Percentiles rank a stretch among this genome's conserved stretches.
phyloP scores from a whole-genome alignment of 2,113 vertebrate genomes.

The Nesogale talazaci region DNA sequence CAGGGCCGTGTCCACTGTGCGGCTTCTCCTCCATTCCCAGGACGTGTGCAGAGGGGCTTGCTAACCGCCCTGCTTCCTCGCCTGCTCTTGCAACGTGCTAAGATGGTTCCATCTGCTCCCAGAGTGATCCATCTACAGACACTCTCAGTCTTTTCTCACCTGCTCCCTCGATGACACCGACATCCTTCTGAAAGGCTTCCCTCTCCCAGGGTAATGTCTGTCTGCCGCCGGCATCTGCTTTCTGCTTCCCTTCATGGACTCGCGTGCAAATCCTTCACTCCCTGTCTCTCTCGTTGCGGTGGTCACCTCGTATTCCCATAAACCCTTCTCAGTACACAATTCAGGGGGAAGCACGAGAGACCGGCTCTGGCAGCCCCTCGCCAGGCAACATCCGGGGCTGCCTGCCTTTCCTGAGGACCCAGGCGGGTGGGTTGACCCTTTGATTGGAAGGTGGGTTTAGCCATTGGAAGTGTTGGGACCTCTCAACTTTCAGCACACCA shows the following conservation, averaged over 20 bases:
- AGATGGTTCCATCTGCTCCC: slow-evolving; percentile 52
- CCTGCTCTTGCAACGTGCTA: slow-evolving; percentile 51
- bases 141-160: slow-evolving; percentile 43
- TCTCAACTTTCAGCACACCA: accelerated
- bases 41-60: slow-evolving; percentile 70
- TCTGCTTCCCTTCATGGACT: not conserved
- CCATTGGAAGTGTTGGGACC: accelerated
- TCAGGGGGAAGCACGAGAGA: not conserved
- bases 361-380: too few relatives aligned
- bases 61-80: slow-evolving; percentile 43
- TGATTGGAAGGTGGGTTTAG: not conserved
- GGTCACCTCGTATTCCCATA: not conserved
- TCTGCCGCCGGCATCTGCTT: slow-evolving; percentile 47
- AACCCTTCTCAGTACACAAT: not conserved
- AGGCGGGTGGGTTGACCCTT: not conserved
- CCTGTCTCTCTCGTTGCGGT: not conserved
- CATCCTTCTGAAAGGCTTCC: slow-evolving; percentile 52
- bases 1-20: slow-evolving; percentile 58
- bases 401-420: not conserved
- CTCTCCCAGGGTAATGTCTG: slow-evolving; percentile 34
- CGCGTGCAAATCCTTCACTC: slow-evolving; percentile 33
- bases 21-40: slow-evolving; percentile 50
- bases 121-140: slow-evolving; percentile 16
- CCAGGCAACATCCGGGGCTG: not conserved
- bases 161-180: slow-evolving; percentile 13